Conservation (phyloP, 2,113 vertebrate genomes). For the Caloenas nicobarica region DNA sequence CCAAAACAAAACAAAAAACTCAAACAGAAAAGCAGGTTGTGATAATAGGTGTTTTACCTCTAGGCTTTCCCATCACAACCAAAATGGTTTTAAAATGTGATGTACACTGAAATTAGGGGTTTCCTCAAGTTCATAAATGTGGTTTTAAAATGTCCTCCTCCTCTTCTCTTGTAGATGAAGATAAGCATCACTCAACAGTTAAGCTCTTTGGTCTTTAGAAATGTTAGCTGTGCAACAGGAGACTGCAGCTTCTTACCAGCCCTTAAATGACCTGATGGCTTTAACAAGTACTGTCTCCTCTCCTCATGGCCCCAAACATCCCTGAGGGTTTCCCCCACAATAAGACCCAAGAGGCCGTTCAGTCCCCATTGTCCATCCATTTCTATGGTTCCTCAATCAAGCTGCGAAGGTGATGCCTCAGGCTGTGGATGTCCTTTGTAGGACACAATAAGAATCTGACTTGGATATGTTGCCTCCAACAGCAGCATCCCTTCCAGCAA, state of each 20-base stretch:
- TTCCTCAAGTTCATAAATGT: not conserved
- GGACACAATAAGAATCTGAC: not conserved
- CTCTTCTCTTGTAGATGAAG: not conserved
- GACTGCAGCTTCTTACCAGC: not conserved
- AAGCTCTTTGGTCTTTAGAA: not conserved
- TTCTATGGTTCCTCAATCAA: not conserved
- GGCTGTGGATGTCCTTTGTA: not conserved
- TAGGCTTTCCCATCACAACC: not conserved
- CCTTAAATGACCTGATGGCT: not conserved
- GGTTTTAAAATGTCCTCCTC: not conserved
- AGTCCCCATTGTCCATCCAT: not conserved
- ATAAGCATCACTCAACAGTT: accelerated
- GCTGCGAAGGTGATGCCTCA: not conserved
- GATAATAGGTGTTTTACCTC: not conserved
- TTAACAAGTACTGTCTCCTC: not conserved
- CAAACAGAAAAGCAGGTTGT: not conserved
- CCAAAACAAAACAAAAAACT: not conserved
- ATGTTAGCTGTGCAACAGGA: not conserved
- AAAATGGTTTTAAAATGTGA: not conserved
- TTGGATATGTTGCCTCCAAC: not conserved
- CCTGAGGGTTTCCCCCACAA: not conserved
- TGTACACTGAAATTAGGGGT: not conserved
- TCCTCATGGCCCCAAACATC: not conserved
- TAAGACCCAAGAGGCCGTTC: not conserved
- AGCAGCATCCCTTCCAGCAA: not conserved